A percentile compares a stretch with the other conserved stretches of the same genome.
Conservation (phyloP, 2,113 vertebrate genomes). For the Proterorhinus semilunaris region DNA sequence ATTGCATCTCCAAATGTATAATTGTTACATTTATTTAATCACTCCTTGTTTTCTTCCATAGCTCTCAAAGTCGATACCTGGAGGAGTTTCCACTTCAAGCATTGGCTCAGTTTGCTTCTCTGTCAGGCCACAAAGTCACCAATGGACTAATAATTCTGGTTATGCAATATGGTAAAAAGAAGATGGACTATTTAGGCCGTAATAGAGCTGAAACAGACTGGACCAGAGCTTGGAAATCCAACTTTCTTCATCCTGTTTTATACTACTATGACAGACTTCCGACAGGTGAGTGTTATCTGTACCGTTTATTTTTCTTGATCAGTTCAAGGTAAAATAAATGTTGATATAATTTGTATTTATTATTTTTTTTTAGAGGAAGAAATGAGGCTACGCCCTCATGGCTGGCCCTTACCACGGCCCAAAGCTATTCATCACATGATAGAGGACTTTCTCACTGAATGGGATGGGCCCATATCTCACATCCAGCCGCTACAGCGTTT, state of each 20-base stretch:
- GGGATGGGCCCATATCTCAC: conserved; percentile 87
- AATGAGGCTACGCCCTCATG: conserved; percentile 80
- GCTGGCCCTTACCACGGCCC: conserved; percentile 89
- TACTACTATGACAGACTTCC: conserved; percentile 89
- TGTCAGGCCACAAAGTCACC: conserved; percentile 80
- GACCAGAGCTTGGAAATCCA: conserved; percentile 89
- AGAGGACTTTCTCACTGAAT: conserved; percentile 95
- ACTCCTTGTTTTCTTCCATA: conserved; percentile 24
- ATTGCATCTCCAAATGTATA: too few relatives aligned
- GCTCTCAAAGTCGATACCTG: conserved; percentile 83
- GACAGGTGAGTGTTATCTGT: conserved; percentile 77
- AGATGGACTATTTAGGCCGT: conserved; percentile 75
- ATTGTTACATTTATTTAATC: background rate
- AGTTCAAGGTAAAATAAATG: background rate
- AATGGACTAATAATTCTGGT: conserved; percentile 84
- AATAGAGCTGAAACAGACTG: conserved; percentile 87
- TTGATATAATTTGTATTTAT: background rate
- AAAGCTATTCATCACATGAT: conserved; percentile 88
- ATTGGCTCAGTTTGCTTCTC: conserved; percentile 80
- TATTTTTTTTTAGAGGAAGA: conserved; percentile 80
- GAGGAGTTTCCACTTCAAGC: conserved; percentile 90
- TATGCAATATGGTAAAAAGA: conserved; percentile 93
- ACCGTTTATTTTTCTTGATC: background rate
- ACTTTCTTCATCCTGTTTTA: conserved; percentile 95
- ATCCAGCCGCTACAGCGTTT: conserved; percentile 91